Base-by-base conservation (phyloP, 2,113 vertebrate species). In the Cranoglanis bouderius region DNA sequence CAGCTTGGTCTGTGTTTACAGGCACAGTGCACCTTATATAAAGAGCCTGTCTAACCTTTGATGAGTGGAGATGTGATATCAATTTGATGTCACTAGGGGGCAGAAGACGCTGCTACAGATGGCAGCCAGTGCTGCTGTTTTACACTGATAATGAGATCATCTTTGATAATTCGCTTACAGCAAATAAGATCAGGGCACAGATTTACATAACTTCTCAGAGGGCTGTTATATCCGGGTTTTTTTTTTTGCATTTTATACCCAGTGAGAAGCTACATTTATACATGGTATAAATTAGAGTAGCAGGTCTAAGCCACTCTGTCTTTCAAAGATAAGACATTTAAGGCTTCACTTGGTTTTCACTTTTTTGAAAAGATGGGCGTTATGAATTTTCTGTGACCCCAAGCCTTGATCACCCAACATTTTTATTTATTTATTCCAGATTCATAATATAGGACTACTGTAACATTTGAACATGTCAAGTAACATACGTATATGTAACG, bases 1-100 rank as follows among this genome's bases (percentile, higher is more conserved):
- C 87, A 83, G 63, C 63, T 88, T 67, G 77, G 12, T 87, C n/a
- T 51, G n/a, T 84, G 67, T 63, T 75, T 63, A 77, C 81, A 46
- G 24, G 26, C 65, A 74, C 38, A 72, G 63, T 38, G 29, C 8
- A 57, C 38, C 29, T 82, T 65, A 55, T 43, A 88, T 21, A 38
- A 55, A 53, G 57, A 65, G n/a, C 51, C 53, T 32, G 87, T 61
- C 65, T 46, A 61, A 75, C 51, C 80, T 84, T 77, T 32, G 85
- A 59, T 86, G 3, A 46, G 14, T 53, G 43, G 18, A 24, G 46
- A 29, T 77, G 87, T 46, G 14, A 88, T 84, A 21, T 43, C 87
- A 19, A 18, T 63, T 6, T 19, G 19, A 46, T 38, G 46, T 32
- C 70, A 84, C 82, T 63, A 88, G 87, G 43, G 87, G 87, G 70